Evolutionary conservation across 2,113 vertebrate species (phyloP), one percentile per base, ranked within the genome.

Genomic region (Alouatta palliata): DNA sequence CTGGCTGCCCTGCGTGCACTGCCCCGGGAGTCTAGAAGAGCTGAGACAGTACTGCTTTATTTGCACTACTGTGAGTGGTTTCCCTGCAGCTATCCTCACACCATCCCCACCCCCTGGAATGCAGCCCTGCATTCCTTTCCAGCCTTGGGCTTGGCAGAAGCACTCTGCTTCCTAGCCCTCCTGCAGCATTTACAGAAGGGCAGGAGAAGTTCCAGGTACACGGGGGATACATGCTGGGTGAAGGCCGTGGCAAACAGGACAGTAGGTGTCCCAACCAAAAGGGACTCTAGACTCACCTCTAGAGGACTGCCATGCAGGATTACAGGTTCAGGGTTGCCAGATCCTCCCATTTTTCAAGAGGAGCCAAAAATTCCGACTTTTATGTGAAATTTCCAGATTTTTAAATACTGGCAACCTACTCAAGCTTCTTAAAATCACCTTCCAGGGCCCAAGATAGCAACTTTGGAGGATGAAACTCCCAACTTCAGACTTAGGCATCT

Each of bases 371-470:
- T 89, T 80, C 76, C n/a, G 2, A 27, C 83, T 95, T 95, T 80
- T 56, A 61, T 83, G 71, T 66, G 83, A 96, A 84, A 84, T 70
- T 64, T 96, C 87, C 71, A 84, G 61, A 61, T 93, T 94, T 87
- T 80, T 77, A 83, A 95, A 64, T 54, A 56, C 27, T 87, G 56
- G 80, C 87, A 95, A 91, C 32, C 91, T 86, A 64, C 25, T 94
- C 56, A 56, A 87, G 71, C 64, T 88, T 90, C 84, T 91, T 37
- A 92, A 89, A 92, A 79, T 49, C n/a, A 45, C 58, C 20, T 21
- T 58, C 5, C 45, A 94, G 37, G 23, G 30, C 37, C 77, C 83
- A 80, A 84, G 83, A 89, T 25, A 61, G 86, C 76, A 77, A 43
- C 77, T 19, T 86, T 30, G 12, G 61, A 93, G 14, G 32, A 11